phyloP scores from a whole-genome alignment of 2,113 vertebrate species.

The Oenanthe melanoleuca region DNA sequence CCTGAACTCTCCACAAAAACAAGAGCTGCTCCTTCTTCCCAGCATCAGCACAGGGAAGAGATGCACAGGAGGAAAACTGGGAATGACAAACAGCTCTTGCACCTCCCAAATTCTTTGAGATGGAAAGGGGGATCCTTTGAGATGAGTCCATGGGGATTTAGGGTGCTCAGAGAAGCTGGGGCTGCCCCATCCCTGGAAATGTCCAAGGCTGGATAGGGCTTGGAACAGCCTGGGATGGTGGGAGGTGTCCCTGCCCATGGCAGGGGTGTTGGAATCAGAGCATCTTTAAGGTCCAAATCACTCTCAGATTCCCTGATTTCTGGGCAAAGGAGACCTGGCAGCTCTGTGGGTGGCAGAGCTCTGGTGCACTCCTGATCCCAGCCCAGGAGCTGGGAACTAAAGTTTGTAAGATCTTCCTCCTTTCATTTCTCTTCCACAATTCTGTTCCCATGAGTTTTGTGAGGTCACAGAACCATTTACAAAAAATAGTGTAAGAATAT shows the following conservation, averaged over 20 bases:
- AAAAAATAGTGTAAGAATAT: background rate
- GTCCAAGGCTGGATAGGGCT: background rate
- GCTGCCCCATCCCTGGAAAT: background rate
- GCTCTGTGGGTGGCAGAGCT: background rate
- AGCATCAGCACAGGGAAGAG: background rate
- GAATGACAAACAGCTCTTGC: background rate
- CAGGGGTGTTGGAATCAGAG: background rate
- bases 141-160: accelerated
- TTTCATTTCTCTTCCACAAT: background rate
- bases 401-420: background rate
- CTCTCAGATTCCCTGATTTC: background rate
- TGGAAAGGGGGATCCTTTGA: background rate
- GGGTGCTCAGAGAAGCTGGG: background rate
- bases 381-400: accelerated
- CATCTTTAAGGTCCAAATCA: background rate
- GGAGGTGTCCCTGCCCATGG: background rate
- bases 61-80: background rate
- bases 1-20: accelerated
- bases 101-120: background rate
- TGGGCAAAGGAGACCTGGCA: background rate
- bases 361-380: background rate
- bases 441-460: background rate
- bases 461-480: background rate
- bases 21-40: accelerated
- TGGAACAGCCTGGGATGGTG: background rate